These are phyloP conservation scores for Coremacera marginata DNA, from an alignment of 2,888 invertebrate species.

Conservation along the genomic window DNA sequence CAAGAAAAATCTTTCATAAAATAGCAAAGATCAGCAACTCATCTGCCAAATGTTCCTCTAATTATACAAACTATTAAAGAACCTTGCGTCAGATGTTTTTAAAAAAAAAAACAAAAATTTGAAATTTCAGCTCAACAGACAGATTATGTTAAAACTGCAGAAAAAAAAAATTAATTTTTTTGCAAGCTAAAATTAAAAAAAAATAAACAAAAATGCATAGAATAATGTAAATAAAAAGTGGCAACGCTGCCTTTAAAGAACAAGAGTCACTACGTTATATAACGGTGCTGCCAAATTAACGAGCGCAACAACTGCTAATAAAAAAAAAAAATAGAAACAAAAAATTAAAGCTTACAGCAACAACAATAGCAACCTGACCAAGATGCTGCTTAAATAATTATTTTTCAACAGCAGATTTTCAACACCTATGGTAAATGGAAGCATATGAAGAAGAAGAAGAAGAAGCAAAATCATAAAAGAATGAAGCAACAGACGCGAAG, in stretches of 20 bases:
- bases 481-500: neutral
- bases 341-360: neutral
- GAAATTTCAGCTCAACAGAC: neutral
- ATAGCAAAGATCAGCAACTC: neutral
- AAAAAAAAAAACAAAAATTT: neutral
- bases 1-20: neutral
- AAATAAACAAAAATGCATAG: neutral
- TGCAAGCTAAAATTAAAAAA: neutral
- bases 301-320: constrained; percentile 1
- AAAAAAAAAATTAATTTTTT: neutral
- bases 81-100: neutral
- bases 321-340: neutral
- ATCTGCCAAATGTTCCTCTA: neutral
- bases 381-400: too few species aligned
- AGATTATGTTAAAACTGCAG: neutral
- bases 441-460: too few species aligned
- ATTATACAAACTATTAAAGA: neutral
- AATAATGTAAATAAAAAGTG: neutral
- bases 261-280: neutral
- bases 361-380: neutral
- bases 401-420: too few species aligned
- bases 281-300: constrained; percentile 18
- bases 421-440: too few species aligned
- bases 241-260: neutral
- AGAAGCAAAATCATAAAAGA: too few species aligned